These are phyloP conservation scores for Aegypius monachus DNA, from an alignment of 2,113 vertebrate genomes.

Conservation along the genomic window DNA sequence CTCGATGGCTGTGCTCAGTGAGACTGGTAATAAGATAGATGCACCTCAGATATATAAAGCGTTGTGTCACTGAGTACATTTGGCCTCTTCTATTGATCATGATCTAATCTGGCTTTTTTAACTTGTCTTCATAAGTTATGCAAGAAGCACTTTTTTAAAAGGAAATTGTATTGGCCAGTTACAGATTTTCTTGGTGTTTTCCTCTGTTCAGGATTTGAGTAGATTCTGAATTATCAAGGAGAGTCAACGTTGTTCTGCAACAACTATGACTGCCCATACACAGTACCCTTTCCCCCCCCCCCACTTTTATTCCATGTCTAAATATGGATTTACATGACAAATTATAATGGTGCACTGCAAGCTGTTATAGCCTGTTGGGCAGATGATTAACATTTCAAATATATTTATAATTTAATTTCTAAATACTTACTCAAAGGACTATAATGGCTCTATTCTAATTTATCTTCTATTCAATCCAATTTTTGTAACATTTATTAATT, in stretches of 20 bases:
- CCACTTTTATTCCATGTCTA: background rate
- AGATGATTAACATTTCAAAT: slow-evolving; percentile 66
- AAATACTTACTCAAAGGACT: slow-evolving; percentile 50
- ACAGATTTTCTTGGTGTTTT: background rate
- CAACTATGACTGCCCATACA: background rate
- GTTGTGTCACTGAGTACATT: background rate
- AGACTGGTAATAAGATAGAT: background rate
- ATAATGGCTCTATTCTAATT: slow-evolving; percentile 33
- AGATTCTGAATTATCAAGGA: background rate
- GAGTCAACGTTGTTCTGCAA: background rate
- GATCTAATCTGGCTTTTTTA: background rate
- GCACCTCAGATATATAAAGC: background rate
- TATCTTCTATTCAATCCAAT: slow-evolving; percentile 46
- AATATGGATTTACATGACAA: slow-evolving; percentile 42
- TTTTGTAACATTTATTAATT: slow-evolving; percentile 67
- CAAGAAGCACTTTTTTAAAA: background rate
- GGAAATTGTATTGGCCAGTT: background rate
- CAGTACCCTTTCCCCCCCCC: too few species aligned
- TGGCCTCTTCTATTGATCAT: background rate
- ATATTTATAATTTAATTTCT: slow-evolving; percentile 60
- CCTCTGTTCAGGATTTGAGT: background rate
- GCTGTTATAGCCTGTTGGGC: slow-evolving; percentile 41
- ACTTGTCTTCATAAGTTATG: background rate
- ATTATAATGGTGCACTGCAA: slow-evolving; percentile 8
- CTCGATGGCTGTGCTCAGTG: background rate